Base-by-base conservation (phyloP, 2,888 invertebrate species). In the Phortica okadai region DNA sequence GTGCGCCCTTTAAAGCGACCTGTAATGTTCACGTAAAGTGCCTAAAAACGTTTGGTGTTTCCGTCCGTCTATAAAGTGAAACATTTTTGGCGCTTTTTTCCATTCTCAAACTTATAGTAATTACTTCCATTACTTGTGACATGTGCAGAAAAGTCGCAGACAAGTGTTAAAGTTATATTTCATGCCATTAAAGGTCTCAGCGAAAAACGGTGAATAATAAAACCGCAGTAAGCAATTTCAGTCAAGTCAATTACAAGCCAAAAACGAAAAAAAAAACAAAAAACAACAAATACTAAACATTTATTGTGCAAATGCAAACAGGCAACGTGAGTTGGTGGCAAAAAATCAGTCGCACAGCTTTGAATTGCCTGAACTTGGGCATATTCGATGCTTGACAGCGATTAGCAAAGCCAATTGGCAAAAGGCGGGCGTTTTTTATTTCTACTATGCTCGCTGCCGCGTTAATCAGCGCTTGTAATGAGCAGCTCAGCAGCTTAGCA, bases 241-340 rank as follows among this genome's bases (percentile, higher is more conserved):
- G 25, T 33, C 64, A 42, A 74, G 25, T 45, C n/a, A 75, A 44
- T 59, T 50, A 59, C 44, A 58, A n/a, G n/a, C n/a, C 41, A 16
- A 73, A 54, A 59, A 73, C 10, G 72, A 42, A 6, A 42, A 50
- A 44, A 74, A 59, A 21, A 41, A 62, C 50, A 64, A 77, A 66
- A 58, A 73, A 66, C 42, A 44, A 21, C 50, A 67, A 66, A 73
- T 58, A 62, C 21, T 74, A 21, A 72, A 25, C 70, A 54, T 64
- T 77, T 74, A 74, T 72, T 72, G 70, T 64, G 74, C 73, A 41
- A 73, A 75, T 58, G 64, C 74, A 74, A 67, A 42, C 73, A 67
- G 72, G 75, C 58, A 58, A 58, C 7, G 11, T 16, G 58, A 58
- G 21, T 58, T 58, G n/a, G 58, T 16, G n/a, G 44, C 44, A 21